Evolutionary conservation across 2,113 vertebrate species (phyloP), one percentile per base, ranked within the genome.

Genomic region (Gadus chalcogrammus): DNA sequence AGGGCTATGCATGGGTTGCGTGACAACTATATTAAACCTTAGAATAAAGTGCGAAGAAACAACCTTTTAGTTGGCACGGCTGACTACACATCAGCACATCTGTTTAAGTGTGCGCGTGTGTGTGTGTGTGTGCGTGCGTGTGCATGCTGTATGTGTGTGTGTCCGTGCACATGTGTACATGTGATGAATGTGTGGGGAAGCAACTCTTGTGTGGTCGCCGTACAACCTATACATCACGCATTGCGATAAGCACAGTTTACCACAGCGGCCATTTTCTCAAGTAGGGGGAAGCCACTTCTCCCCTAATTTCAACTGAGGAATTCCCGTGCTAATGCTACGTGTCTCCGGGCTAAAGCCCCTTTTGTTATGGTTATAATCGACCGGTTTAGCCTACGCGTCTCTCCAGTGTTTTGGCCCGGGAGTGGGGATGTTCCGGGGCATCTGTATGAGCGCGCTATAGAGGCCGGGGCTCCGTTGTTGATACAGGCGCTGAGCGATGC

Each of bases 321-420:
- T 87, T 82, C 72, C 69, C 76, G 75, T 68, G 5, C 81, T 84
- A 88, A 88, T 81, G 85, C 84, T 77, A 73, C 66, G 73, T 61
- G 80, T 85, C 77, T 84, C 87, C 81, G 2, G 79, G 63, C 74
- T 79, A 83, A 86, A 86, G 76, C 78, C 77, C 82, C 79, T 83
- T 35, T 87, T 91, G 89, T 91, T 89, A 84, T 85, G 84, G 84
- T 80, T 89, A 76, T 79, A 80, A 79, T 79, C 11, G 84, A 82
- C 22, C 74, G 78, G 76, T 84, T 81, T 70, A 84, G 84, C 79
- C 70, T 69, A 76, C 82, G 79, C 76, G 81, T 89, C 79, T 74
- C 52, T 73, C 83, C 73, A 69, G 84, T 90, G 88, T 91, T 91
- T 91, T 91, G 81, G 85, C 83, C 88, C 88, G 79, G 74, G 72